Evolutionary conservation across 2,113 vertebrate species (phyloP).

Genomic region (Pseudolaguvia tuberculata): DNA sequence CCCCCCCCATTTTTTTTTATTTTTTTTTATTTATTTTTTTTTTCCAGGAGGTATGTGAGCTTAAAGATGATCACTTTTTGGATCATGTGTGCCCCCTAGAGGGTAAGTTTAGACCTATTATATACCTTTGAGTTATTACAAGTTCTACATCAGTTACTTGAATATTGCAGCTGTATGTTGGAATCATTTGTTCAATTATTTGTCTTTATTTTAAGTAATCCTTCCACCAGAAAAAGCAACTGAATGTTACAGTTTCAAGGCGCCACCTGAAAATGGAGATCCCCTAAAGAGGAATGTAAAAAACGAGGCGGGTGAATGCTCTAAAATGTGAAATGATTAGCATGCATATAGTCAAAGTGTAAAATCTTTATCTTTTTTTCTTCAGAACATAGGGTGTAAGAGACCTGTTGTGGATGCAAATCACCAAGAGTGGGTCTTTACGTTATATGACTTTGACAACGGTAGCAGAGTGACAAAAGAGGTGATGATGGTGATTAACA

Average conservation of each 20-base stretch:
- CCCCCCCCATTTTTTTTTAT: too few species aligned
- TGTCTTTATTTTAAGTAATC: constrained; percentile 47
- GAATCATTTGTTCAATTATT: not conserved
- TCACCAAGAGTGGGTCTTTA: constrained; percentile 87
- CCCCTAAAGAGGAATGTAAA: constrained; percentile 34
- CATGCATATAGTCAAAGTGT: not conserved
- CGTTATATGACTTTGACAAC: constrained; percentile 86
- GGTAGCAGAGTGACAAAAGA: constrained; percentile 81
- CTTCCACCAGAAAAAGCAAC: constrained; percentile 48
- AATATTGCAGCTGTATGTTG: not conserved
- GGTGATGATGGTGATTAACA: constrained; percentile 60
- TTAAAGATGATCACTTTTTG: constrained; percentile 34
- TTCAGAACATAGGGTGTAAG: constrained; percentile 76
- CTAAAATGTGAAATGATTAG: not conserved
- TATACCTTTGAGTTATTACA: not conserved
- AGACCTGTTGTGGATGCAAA: constrained; percentile 75
- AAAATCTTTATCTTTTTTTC: constrained; percentile 35
- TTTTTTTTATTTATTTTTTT: constrained; percentile 11
- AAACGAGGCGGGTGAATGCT: constrained; percentile 46
- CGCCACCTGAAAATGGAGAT: constrained; percentile 28
- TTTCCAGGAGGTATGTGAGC: constrained; percentile 52
- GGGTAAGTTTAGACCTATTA: constrained; percentile 49
- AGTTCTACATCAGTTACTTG: not conserved
- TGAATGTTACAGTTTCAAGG: constrained; percentile 19
- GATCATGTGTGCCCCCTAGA: constrained; percentile 43